These are phyloP conservation scores for Fukomys damarensis DNA, from an alignment of 2,113 vertebrate genomes.

Conservation along the genomic window DNA sequence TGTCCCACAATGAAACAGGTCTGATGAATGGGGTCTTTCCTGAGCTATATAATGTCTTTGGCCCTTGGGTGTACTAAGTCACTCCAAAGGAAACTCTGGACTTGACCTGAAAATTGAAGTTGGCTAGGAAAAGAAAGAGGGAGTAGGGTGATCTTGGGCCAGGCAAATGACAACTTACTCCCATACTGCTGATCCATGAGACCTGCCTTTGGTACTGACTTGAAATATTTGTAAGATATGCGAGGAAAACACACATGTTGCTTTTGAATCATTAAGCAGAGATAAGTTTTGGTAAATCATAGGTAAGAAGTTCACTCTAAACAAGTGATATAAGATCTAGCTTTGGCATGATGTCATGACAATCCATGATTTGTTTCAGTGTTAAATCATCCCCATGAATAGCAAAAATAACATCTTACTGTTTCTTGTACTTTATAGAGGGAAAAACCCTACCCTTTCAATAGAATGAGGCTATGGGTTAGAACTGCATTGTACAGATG, in stretches of 20 bases:
- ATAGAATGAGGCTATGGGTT: neutral
- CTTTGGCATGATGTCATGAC: neutral
- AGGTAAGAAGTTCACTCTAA: constrained; percentile 48
- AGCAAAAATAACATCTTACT: neutral
- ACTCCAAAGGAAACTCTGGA: constrained; percentile 18
- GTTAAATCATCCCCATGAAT: neutral
- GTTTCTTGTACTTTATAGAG: neutral
- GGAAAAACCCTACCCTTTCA: neutral
- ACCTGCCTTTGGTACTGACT: neutral
- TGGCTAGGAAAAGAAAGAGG: constrained; percentile 13
- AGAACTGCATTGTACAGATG: neutral
- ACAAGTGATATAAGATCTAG: neutral
- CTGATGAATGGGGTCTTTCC: neutral
- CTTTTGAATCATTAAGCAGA: neutral
- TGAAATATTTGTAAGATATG: constrained; percentile 55
- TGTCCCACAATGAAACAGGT: neutral
- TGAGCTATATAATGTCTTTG: neutral
- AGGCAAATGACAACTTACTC: constrained; percentile 39
- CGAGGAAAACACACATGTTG: neutral
- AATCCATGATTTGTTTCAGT: neutral
- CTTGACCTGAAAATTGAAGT: constrained; percentile 3
- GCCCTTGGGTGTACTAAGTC: neutral
- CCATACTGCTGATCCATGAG: neutral
- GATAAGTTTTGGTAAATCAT: neutral
- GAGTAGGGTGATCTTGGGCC: neutral